A percentile compares a stretch with the other conserved stretches of the same genome.
phyloP scores from a whole-genome alignment of 1,140 invertebrate species.

The Leptopilina boulardi region DNA sequence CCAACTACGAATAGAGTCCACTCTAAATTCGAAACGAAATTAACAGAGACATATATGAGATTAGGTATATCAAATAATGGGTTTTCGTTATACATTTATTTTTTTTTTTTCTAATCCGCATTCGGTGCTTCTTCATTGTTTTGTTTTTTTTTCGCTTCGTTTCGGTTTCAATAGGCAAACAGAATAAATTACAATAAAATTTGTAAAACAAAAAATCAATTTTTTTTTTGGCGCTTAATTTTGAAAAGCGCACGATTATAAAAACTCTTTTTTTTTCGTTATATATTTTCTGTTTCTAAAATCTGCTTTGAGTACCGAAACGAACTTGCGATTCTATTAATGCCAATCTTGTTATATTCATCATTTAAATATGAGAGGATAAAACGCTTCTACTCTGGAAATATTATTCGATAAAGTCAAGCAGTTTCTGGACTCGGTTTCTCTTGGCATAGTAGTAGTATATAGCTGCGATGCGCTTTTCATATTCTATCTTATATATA shows the following conservation, averaged over 20 bases:
- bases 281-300: background rate
- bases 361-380: slow-evolving; percentile 25
- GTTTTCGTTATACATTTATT: background rate
- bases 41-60: slow-evolving; percentile 21
- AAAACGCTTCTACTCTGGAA: slow-evolving; percentile 17
- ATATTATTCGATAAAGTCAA: slow-evolving; percentile 16
- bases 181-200: too few species aligned
- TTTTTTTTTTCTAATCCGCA: background rate
- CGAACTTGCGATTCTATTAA: slow-evolving; percentile 28
- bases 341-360: slow-evolving; percentile 29
- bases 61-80: slow-evolving; percentile 12
- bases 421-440: slow-evolving; percentile 11
- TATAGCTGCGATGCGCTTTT: slow-evolving; percentile 3
- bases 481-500: slow-evolving; percentile 10
- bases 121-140: slow-evolving; percentile 1
- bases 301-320: slow-evolving; percentile 32
- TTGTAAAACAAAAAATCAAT: too few species aligned
- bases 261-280: background rate
- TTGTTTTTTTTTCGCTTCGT: slow-evolving; percentile 3
- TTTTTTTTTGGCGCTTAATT: too few species aligned
- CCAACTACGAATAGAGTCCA: slow-evolving; percentile 69
- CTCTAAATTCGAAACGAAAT: slow-evolving; percentile 74
- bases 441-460: too few species aligned
- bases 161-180: slow-evolving; percentile 29
- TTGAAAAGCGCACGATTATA: background rate